Evolutionary conservation across 2,113 vertebrate species (phyloP), one percentile per base, ranked within the genome.

Genomic region (Tauraco erythrolophus): DNA sequence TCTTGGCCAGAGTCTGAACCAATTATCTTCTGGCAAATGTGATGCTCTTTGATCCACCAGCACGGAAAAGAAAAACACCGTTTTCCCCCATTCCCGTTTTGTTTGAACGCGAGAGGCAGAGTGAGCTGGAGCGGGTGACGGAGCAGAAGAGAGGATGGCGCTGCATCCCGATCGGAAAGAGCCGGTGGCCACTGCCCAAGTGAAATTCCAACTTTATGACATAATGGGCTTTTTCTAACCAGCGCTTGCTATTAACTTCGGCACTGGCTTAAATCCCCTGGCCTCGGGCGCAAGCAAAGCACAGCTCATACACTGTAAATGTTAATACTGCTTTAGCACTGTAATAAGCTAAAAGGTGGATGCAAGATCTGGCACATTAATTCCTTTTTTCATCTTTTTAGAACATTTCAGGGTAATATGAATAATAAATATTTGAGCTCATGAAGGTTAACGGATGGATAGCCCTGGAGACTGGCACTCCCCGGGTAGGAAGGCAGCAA

Each of bases 351-450:
- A 95, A 97, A 97, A 97, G 96, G 97, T 96, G 89, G 95, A 88
- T 96, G 94, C 97, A 97, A 95, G 96, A 92, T 94, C 89, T 94
- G 94, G 82, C 91, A 94, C 92, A 94, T 97, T 97, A 94, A 97
- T 97, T 97, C 96, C 92, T 88, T 97, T 97, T 95, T 97, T 91
- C 93, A 90, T 96, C 95, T 94, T 95, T 97, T 97, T 94, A 96
- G 76, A 91, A 92, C 95, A 89, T 95, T 95, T 97, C 89, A 95
- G 89, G 89, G 79, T 95, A 95, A 95, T 97, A 95, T 87, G 94
- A 96, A 97, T 96, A 96, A 96, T 96, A 98, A 96, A 97, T 97
- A 96, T 97, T 97, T 97, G 89, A 97, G 83, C 93, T 97, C 65
- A 60, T 57, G 82, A 94, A 96, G 91, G 96, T 95, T 96, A 96